A percentile compares a stretch with the other conserved stretches of the same genome.
Evolutionary conservation across 2,797 vertebrate genomes (phyloP).

Genomic region (Phoxinus dragarum): DNA sequence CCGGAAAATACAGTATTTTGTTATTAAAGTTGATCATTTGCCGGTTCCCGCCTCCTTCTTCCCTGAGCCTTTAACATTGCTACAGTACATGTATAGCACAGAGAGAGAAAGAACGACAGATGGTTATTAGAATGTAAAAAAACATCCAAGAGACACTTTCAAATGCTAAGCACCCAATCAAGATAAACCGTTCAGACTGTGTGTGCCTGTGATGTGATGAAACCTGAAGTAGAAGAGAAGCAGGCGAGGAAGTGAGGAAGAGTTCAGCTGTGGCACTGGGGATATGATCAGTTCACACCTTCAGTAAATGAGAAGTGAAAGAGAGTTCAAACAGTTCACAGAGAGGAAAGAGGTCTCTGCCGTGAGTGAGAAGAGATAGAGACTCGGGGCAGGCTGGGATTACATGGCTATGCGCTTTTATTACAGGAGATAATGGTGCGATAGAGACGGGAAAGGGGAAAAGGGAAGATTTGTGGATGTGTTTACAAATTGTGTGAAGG

Average conservation of each 20-base stretch:
- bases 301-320: conserved; percentile 48
- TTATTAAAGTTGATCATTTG: too few species aligned
- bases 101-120: not conserved
- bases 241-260: conserved; percentile 33
- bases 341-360: conserved; percentile 37
- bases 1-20: too few species aligned
- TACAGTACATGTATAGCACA: too few species aligned
- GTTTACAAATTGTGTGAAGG: conserved; percentile 1
- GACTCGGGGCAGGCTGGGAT: conserved; percentile 11
- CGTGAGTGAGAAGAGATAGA: conserved; percentile 14
- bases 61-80: too few species aligned
- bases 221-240: not conserved
- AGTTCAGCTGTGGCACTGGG: conserved; percentile 34
- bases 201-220: conserved; percentile 32
- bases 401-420: conserved; percentile 20
- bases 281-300: conserved; percentile 33
- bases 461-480: conserved; percentile 9
- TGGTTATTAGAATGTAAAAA: conserved; percentile 43
- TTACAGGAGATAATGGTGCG: conserved; percentile 11
- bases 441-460: not conserved
- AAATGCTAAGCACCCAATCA: conserved; percentile 37
- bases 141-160: conserved; percentile 40
- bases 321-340: conserved; percentile 44
- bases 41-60: too few species aligned
- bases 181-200: conserved; percentile 39